Percentiles rank a stretch among this genome's conserved stretches.
Conservation (phyloP, 2,113 vertebrate genomes). For the Campylorhamphus procurvoides region DNA sequence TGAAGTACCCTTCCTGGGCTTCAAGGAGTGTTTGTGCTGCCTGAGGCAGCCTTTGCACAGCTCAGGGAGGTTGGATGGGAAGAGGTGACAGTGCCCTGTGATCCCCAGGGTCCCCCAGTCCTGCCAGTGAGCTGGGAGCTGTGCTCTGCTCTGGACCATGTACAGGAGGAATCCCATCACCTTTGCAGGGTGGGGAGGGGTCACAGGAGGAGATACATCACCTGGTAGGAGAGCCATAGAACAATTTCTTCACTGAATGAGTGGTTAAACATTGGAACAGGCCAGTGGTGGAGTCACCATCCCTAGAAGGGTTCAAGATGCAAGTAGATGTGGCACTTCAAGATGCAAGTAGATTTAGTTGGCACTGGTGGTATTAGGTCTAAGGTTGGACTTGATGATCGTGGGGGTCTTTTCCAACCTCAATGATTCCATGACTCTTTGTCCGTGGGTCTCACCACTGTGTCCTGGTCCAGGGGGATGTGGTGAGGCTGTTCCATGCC, state of each 20-base stretch:
- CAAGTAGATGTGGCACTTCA: neutral
- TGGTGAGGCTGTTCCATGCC: slow-evolving; percentile 93
- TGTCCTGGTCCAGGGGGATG: slow-evolving; percentile 83
- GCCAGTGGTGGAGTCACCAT: neutral
- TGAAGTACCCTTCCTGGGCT: neutral
- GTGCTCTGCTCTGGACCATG: neutral
- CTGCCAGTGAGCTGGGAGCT: neutral
- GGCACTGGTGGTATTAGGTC: neutral
- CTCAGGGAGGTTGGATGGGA: neutral
- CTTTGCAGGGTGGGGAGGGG: too few species aligned
- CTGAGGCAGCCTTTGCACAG: neutral
- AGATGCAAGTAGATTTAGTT: neutral
- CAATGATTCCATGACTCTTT: neutral
- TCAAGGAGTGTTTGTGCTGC: neutral
- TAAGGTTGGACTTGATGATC: neutral
- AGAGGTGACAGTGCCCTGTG: neutral
- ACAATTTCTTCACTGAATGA: neutral
- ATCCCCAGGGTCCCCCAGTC: neutral
- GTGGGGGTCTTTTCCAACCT: neutral
- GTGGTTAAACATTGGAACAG: neutral
- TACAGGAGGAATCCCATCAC: neutral
- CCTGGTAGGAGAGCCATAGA: neutral
- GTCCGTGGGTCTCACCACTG: neutral
- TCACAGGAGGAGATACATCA: neutral
- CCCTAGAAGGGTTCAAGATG: neutral